phyloP scores from a whole-genome alignment of 2,113 vertebrate species.

The Chaetorhynchus papuensis region DNA sequence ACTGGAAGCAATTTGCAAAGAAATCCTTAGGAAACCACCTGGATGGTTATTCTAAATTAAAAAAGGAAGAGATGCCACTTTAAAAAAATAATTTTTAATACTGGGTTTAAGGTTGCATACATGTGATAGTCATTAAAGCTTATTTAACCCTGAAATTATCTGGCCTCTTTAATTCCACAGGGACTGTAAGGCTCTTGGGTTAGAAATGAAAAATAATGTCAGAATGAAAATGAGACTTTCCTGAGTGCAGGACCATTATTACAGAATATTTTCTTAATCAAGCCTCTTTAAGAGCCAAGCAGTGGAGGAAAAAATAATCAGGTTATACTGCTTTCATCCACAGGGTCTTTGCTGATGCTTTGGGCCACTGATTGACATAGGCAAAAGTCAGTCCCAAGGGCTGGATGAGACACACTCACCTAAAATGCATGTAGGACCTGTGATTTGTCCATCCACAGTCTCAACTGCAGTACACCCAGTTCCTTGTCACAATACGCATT shows the following conservation, averaged over 20 bases:
- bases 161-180: conserved; percentile 68
- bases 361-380: background rate
- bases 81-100: conserved; percentile 76
- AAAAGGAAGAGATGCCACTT: conserved; percentile 83
- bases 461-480: background rate
- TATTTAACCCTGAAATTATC: conserved; percentile 84
- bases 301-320: background rate
- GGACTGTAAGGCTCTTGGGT: conserved; percentile 64
- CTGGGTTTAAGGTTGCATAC: conserved; percentile 75
- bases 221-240: conserved; percentile 67
- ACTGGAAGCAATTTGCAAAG: conserved; percentile 82
- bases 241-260: conserved; percentile 50
- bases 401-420: background rate
- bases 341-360: background rate
- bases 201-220: conserved; percentile 74
- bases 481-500: background rate
- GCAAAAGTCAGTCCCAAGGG: background rate
- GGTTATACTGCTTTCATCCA: background rate
- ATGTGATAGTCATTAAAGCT: conserved; percentile 84
- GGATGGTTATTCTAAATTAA: conserved; percentile 79
- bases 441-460: background rate
- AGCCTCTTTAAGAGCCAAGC: conserved; percentile 4
- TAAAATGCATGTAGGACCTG: background rate
- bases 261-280: conserved; percentile 58
- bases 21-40: conserved; percentile 81